A percentile compares a stretch with the other conserved stretches of the same genome.
These are phyloP conservation scores for Syritta pipiens DNA, from an alignment of 2,888 invertebrate genomes.

Conservation along the genomic window DNA sequence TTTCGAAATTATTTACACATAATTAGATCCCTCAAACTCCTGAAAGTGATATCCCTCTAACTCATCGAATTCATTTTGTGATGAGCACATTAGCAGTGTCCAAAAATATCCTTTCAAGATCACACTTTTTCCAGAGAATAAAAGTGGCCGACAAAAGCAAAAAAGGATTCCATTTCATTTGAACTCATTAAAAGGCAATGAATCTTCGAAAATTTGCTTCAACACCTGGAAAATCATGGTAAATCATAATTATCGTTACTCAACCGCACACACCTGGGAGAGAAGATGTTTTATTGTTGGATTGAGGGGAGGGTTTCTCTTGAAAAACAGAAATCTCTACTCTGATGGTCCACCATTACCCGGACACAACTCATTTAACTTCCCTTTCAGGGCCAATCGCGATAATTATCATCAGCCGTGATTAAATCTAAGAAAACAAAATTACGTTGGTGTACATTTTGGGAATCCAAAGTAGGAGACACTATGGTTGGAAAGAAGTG, in stretches of 20 bases:
- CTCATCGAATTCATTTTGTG: no score
- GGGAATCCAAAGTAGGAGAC: not conserved
- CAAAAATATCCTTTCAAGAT: conserved; percentile 8
- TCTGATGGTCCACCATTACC: not conserved
- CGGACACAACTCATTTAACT: conserved; percentile 30
- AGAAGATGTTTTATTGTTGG: conserved; percentile 1
- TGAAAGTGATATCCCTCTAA: no score
- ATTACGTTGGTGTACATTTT: not conserved
- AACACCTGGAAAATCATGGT: conserved; percentile 25
- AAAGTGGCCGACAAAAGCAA: no score
- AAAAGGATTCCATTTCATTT: conserved; percentile 27
- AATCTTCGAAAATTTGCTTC: conserved; percentile 24
- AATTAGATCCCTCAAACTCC: no score
- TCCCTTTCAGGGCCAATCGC: conserved; percentile 26
- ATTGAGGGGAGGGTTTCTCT: not conserved
- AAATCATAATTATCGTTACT: conserved; percentile 33
- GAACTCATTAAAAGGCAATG: conserved; percentile 36
- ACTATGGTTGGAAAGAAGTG: conserved; percentile 1
- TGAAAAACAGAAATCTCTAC: not conserved
- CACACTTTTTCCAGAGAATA: no score
- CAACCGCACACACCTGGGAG: conserved; percentile 27
- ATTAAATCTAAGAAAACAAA: conserved; percentile 13
- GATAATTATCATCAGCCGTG: conserved; percentile 29
- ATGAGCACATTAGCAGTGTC: conserved; percentile 13
- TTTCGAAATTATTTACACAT: conserved; percentile 11